These are phyloP conservation scores for Sinopyrophorus schimmeli DNA, from an alignment of 2,888 invertebrate species.

Conservation along the genomic window DNA sequence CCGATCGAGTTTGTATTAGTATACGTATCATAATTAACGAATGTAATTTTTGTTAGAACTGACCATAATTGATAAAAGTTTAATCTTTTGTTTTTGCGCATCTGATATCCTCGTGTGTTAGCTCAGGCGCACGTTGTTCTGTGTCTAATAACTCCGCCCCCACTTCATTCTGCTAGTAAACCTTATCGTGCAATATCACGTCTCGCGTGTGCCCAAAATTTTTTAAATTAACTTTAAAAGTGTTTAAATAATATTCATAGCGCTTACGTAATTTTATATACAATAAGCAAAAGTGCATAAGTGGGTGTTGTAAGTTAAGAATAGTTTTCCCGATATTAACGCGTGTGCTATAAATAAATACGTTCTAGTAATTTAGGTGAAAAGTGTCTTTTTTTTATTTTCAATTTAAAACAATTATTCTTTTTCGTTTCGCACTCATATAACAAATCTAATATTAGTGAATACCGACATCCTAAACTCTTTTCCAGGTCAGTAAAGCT, in stretches of 20 bases:
- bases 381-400: slow-evolving; percentile 22
- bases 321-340: not conserved
- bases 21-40: too few species aligned
- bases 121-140: slow-evolving; percentile 47
- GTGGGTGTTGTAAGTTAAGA: not conserved
- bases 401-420: too few species aligned
- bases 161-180: slow-evolving; percentile 43
- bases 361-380: slow-evolving; percentile 17
- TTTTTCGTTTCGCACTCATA: too few species aligned
- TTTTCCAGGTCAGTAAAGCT: too few species aligned
- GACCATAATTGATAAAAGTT: slow-evolving; percentile 12
- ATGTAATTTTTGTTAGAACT: not conserved
- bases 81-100: slow-evolving; percentile 40
- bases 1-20: too few species aligned
- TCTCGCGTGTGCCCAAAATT: slow-evolving; percentile 28
- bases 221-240: slow-evolving; percentile 22
- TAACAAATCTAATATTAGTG: too few species aligned
- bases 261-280: slow-evolving; percentile 5
- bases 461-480: too few species aligned
- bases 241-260: slow-evolving; percentile 11
- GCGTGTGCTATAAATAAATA: slow-evolving; percentile 15
- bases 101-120: slow-evolving; percentile 46
- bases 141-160: slow-evolving; percentile 43
- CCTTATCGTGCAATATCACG: slow-evolving; percentile 34
- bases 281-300: slow-evolving; percentile 1